A percentile compares a stretch with the other conserved stretches of the same genome.
phyloP scores from a whole-genome alignment of 1,140 invertebrate species.

The Drosophila malerkotliana region DNA sequence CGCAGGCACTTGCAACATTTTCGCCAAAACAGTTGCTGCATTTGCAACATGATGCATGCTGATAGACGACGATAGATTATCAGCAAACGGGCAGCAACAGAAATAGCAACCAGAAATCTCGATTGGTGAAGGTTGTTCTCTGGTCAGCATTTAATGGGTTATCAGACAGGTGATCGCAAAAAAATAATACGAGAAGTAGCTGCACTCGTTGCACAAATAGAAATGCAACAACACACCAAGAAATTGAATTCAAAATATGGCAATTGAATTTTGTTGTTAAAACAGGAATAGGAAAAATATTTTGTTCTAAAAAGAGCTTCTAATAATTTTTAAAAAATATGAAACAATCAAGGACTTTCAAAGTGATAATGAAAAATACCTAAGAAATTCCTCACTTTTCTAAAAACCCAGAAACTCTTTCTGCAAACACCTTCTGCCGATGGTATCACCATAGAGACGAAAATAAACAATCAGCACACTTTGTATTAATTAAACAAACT shows the following conservation, averaged over 20 bases:
- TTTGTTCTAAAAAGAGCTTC: too few relatives aligned
- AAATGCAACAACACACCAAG: not conserved
- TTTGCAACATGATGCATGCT: constrained; percentile 74
- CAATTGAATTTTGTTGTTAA: not conserved
- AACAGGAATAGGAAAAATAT: too few relatives aligned
- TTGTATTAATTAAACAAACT: constrained; percentile 16
- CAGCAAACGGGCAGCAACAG: constrained; percentile 30
- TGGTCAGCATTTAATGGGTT: constrained; percentile 41
- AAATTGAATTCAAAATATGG: not conserved
- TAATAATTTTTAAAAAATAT: too few relatives aligned
- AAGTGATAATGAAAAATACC: too few relatives aligned
- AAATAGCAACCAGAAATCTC: constrained; percentile 9
- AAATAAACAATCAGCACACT: constrained; percentile 1
- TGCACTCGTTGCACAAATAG: not conserved
- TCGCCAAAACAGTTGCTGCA: constrained; percentile 45
- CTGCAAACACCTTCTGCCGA: too few relatives aligned
- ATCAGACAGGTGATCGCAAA: constrained; percentile 35
- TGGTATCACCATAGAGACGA: too few relatives aligned
- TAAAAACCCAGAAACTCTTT: too few relatives aligned
- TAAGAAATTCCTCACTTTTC: too few relatives aligned
- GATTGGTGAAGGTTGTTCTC: constrained; percentile 42
- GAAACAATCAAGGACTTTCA: too few relatives aligned
- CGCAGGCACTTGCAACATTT: constrained; percentile 47
- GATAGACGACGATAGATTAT: constrained; percentile 80
- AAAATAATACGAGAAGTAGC: not conserved